Base-by-base conservation (phyloP, 53 echinoderm and acorn worm genomes). In the Echinarachnius parma region DNA sequence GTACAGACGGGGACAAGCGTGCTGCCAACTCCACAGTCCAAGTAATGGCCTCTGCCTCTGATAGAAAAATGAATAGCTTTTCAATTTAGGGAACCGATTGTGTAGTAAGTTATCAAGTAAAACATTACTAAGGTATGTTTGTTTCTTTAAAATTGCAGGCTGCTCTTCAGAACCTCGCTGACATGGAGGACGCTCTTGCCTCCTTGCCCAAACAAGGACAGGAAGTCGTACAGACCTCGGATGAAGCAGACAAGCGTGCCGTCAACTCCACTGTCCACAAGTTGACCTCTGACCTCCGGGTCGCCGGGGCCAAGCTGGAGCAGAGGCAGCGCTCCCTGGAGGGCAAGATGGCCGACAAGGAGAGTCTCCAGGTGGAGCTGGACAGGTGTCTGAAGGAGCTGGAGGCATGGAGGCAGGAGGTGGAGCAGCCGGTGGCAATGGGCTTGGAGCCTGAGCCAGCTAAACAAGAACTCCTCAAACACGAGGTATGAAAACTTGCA, bases 361-460 rank as follows among this genome's bases (percentile, higher is more conserved):
- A 84, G 37, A 20, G 72, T 2, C 46, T 96, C n/a, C 66, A 60
- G 54, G 49, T 70, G 26, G 81, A 96, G 37, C 85, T 96, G 13
- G 75, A 78, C 16, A 61, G 66, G 53, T 87, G 82, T 60, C 69
- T 91, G 47, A 80, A 76, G 15, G 76, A 91, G 81, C 62, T 91
- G 54, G 57, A 85, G 30, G 72, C 78, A 23, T 81, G 82, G 13
- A 79, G 80, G 23, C 28, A 28, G 22, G 77, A 64, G 28, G 70
- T 91, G 62, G 76, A 63, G 21, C 61, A 81, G 35, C 76, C 68
- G 25, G 59, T 62, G 21, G 64, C 71, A 22, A 49, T 96, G 24
- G 87, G 80, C 4, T 46, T 96, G 46, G 86, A 77, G 7, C 66
- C 77, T 1, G 78, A 84, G 16, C 79, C 58, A 23, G 90, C 88